Percentiles rank a stretch among this genome's conserved stretches.
These are phyloP conservation scores for Brassicogethes aeneus DNA, from an alignment of 2,888 invertebrate species.

Conservation along the genomic window DNA sequence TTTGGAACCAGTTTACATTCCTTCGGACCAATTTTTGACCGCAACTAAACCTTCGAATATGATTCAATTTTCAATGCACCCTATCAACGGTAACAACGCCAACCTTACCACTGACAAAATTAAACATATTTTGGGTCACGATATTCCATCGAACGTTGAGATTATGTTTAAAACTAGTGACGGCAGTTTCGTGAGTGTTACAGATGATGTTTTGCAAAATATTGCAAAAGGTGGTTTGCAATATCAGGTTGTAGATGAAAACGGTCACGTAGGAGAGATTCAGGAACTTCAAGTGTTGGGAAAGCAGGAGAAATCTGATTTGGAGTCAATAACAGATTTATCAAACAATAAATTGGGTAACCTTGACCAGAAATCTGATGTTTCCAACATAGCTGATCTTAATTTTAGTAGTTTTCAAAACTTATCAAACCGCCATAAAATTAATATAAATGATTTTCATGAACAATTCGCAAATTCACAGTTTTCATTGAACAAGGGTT, in stretches of 20 bases:
- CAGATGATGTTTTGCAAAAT: constrained; percentile 50
- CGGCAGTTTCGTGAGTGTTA: constrained; percentile 54
- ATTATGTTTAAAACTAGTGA: constrained; percentile 57
- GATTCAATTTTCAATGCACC: constrained; percentile 15
- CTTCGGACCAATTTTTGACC: constrained; percentile 15
- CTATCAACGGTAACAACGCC: constrained; percentile 10
- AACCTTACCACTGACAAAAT: constrained; percentile 31
- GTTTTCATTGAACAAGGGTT: too few relatives aligned
- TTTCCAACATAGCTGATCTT: too few relatives aligned
- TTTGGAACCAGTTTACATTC: constrained; percentile 17
- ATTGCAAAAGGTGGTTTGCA: constrained; percentile 31
- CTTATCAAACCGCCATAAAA: too few relatives aligned
- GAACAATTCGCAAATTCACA: too few relatives aligned
- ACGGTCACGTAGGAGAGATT: constrained; percentile 34
- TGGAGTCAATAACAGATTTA: neutral
- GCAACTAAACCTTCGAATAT: constrained; percentile 12
- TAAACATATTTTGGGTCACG: constrained; percentile 33
- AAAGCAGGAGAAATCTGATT: constrained; percentile 12
- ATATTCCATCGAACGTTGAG: constrained; percentile 41
- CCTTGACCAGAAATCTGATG: too few relatives aligned
- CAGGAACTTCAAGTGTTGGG: constrained; percentile 27
- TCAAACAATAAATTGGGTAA: too few relatives aligned
- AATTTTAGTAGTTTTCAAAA: too few relatives aligned
- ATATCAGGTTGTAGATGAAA: constrained; percentile 37
- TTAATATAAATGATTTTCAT: too few relatives aligned